Evolutionary conservation across 1,140 invertebrate genomes (phyloP), one percentile per base, ranked within the genome.

Genomic region (Planococcus citri): DNA sequence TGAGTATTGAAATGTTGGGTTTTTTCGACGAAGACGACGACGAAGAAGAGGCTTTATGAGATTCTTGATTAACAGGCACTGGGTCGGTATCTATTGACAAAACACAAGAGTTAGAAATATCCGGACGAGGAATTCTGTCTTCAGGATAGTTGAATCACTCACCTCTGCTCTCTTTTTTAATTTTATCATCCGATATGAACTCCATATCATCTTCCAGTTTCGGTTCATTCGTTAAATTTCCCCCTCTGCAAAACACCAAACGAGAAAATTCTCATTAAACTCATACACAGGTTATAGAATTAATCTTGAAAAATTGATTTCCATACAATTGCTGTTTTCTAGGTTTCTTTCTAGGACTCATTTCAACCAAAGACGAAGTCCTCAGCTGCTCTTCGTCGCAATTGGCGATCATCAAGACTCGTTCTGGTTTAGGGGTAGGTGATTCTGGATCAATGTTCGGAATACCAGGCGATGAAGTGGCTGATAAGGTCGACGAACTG

Each of bases 401-500:
- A 37, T 69, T 60, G n/a, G 24, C 68, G 3, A 51, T 69, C 33
- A 37, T n/a, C 8, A 37, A 20, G 1, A 38, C 29, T 77, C 68
- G 79, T 77, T 67, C 76, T 75, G 25, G 78, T 77, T 68, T 79
- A 76, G 4, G 78, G 75, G 73, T 78, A 75, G 70, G 51, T 22
- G 77, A 72, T 72, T 76, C 27, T 71, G 74, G 58, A 71, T 73
- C 81, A 76, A 71, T 78, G 81, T 89, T 88, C 38, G 86, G 85
- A 27, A 85, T 79, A 4, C 83, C 86, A 1, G 87, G 87, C 37
- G 87, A 88, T 0, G 87, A 88, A n/a, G 87, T 88, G 0, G 88
- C 88, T 1, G 87, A 89, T 1, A 89, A 85, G 0, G 88, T 90
- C 0, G 88, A 88, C 0, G 87, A 89, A n/a, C 88, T 88, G 61